Percentiles rank a stretch among this genome's conserved stretches.
phyloP scores from a whole-genome alignment of 2,113 vertebrate genomes.

The Ameiurus melas region DNA sequence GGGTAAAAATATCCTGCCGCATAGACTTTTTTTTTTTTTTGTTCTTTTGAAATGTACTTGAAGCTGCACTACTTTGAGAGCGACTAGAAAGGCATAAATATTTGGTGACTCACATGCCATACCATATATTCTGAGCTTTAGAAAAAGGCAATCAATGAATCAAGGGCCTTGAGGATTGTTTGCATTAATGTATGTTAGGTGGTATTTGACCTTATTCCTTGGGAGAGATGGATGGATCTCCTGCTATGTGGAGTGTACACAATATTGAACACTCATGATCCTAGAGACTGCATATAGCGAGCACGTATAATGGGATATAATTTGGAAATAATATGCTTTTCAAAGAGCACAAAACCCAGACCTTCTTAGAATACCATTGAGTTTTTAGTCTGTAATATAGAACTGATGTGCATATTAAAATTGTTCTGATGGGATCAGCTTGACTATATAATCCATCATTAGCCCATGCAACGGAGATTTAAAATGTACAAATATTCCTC shows the following conservation, averaged over 20 bases:
- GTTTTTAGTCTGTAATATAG: slow-evolving; percentile 19
- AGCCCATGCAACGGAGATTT: slow-evolving; percentile 21
- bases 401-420: slow-evolving; percentile 6
- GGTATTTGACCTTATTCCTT: slow-evolving; percentile 50
- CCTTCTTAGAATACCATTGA: not conserved
- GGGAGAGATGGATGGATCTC: slow-evolving; percentile 48
- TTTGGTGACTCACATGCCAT: slow-evolving; percentile 32
- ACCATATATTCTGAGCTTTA: not conserved
- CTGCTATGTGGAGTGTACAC: slow-evolving; percentile 9
- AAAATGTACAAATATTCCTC: slow-evolving; percentile 32
- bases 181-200: slow-evolving; percentile 50
- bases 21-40: slow-evolving; percentile 24
- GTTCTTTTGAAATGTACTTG: slow-evolving; percentile 49
- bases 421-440: slow-evolving; percentile 8
- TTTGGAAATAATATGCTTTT: slow-evolving; percentile 22
- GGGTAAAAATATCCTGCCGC: slow-evolving; percentile 35
- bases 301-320: not conserved
- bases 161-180: slow-evolving; percentile 41
- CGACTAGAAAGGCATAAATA: slow-evolving; percentile 30
- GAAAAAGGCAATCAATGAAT: slow-evolving; percentile 33
- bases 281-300: slow-evolving; percentile 5
- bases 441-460: slow-evolving; percentile 34
- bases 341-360: slow-evolving; percentile 22
- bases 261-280: slow-evolving; percentile 23
- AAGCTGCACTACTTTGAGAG: slow-evolving; percentile 39